phyloP scores from a whole-genome alignment of 2,797 vertebrate genomes.

The Remorina albescens region DNA sequence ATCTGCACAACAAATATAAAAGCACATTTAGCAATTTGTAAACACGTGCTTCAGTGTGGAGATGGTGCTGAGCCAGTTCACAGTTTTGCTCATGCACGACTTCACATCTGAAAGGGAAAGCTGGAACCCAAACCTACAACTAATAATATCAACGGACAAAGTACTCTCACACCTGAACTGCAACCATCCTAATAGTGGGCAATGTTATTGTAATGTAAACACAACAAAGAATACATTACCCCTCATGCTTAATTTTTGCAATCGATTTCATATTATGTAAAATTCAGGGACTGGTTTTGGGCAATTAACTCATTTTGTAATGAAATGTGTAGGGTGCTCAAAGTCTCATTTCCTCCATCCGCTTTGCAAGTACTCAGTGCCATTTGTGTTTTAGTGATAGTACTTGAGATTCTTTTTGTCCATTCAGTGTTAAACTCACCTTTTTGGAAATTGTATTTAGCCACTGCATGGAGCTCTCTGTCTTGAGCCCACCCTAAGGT shows the following conservation, averaged over 20 bases:
- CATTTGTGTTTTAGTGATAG: slow-evolving; percentile 16
- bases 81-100: neutral
- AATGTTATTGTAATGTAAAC: neutral
- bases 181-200: no score
- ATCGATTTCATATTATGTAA: neutral
- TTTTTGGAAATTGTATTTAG: slow-evolving; percentile 51
- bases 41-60: neutral
- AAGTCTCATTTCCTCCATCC: slow-evolving; percentile 18
- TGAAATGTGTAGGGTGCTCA: neutral
- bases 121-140: neutral
- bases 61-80: neutral
- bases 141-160: neutral
- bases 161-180: neutral
- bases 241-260: neutral
- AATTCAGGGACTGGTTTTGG: slow-evolving; percentile 1
- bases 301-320: neutral
- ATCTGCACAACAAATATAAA: neutral
- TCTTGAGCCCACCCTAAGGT: slow-evolving; percentile 25
- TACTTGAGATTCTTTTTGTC: slow-evolving; percentile 42
- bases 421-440: slow-evolving; percentile 44
- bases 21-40: neutral
- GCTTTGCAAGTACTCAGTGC: slow-evolving; percentile 17
- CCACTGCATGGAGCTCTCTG: slow-evolving; percentile 6
- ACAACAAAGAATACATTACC: neutral
- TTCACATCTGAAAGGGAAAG: neutral